phyloP scores from a whole-genome alignment of 2,797 vertebrate genomes.

The Acrossocheilus wenchowensis region DNA sequence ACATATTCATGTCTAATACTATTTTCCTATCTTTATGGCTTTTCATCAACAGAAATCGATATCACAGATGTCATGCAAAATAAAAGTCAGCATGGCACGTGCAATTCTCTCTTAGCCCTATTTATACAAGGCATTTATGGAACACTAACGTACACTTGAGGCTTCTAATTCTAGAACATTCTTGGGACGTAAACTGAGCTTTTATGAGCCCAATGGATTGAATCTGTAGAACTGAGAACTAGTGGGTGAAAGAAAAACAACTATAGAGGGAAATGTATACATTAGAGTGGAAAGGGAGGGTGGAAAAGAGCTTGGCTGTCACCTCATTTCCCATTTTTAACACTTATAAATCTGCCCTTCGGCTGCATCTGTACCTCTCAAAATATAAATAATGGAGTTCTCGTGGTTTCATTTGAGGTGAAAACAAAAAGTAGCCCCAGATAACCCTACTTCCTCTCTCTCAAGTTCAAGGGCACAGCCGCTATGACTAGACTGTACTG shows the following conservation, averaged over 20 bases:
- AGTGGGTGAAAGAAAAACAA: neutral
- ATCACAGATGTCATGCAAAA: neutral
- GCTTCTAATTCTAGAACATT: constrained; percentile 30
- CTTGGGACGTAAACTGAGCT: constrained; percentile 19
- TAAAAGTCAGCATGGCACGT: neutral
- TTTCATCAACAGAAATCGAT: neutral
- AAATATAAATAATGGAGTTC: constrained; percentile 48
- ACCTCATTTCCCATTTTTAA: constrained; percentile 39
- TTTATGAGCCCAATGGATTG: neutral
- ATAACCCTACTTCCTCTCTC: constrained; percentile 31
- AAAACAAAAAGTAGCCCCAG: constrained; percentile 31
- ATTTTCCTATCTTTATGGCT: neutral
- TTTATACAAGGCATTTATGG: constrained; percentile 19
- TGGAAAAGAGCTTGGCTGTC: constrained; percentile 8
- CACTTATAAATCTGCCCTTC: constrained; percentile 29
- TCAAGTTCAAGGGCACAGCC: constrained; percentile 41
- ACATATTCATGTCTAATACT: neutral
- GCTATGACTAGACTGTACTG: constrained; percentile 19
- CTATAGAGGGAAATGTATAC: constrained; percentile 33
- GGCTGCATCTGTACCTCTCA: constrained; percentile 32
- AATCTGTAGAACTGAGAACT: neutral
- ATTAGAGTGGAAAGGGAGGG: neutral
- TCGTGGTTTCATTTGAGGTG: constrained; percentile 33
- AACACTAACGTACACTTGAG: neutral
- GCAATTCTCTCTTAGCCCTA: neutral